Percentiles rank a stretch among this genome's conserved stretches.
phyloP scores from a whole-genome alignment of 2,797 vertebrate genomes.

The Pseudotriccus pelzelni region DNA sequence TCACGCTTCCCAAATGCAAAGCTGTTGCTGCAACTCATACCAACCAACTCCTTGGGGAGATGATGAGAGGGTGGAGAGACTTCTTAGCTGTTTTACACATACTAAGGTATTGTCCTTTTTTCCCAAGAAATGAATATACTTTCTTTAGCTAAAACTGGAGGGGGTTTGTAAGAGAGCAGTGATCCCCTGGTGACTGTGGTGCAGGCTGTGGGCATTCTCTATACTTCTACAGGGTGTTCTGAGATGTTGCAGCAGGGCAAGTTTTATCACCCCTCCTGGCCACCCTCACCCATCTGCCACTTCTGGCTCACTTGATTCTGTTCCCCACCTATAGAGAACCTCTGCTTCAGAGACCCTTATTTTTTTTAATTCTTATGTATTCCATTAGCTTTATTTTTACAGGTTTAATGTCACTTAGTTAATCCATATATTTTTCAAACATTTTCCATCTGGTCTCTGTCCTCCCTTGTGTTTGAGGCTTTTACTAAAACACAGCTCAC shows the following conservation, averaged over 20 bases:
- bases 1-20: not conserved
- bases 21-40: not conserved
- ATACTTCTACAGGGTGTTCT: not conserved
- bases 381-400: not conserved
- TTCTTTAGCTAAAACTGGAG: not conserved
- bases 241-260: not conserved
- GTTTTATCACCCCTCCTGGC: not conserved
- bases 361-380: not conserved
- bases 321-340: not conserved
- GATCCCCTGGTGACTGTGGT: not conserved
- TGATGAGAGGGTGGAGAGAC: not conserved
- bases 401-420: not conserved
- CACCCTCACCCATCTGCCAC: accelerated
- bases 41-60: not conserved
- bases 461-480: not conserved
- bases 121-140: not conserved
- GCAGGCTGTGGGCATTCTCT: not conserved
- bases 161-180: not conserved
- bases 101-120: not conserved
- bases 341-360: not conserved
- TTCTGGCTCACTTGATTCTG: not conserved
- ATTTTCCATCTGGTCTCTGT: not conserved
- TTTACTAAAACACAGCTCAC: not conserved
- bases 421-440: not conserved
- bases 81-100: not conserved